Conservation (phyloP, 2,888 invertebrate genomes). For the Drosophila mercatorum region DNA sequence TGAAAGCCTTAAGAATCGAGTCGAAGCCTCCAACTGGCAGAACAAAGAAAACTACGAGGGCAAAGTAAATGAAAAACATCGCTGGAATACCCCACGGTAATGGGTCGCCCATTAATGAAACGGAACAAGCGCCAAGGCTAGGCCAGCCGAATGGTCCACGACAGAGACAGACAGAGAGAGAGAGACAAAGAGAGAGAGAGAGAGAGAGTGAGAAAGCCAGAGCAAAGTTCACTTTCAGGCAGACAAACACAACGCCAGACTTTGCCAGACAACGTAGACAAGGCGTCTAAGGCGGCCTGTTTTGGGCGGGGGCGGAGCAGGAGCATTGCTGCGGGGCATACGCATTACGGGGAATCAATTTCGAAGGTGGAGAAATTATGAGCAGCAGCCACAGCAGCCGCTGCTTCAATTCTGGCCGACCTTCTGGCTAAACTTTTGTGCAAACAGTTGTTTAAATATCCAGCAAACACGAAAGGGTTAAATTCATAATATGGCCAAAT, state of each 20-base stretch:
- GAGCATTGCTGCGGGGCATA: slow-evolving; percentile 23
- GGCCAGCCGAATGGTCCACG: slow-evolving; percentile 10
- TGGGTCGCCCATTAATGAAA: slow-evolving; percentile 70
- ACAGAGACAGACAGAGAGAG: not conserved
- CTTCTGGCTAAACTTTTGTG: slow-evolving; percentile 78
- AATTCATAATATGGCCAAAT: slow-evolving; percentile 80
- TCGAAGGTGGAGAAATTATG: slow-evolving; percentile 67
- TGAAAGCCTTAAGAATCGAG: slow-evolving; percentile 47
- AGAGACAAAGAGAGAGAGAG: not conserved
- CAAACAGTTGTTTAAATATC: slow-evolving; percentile 81
- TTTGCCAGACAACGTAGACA: slow-evolving; percentile 46
- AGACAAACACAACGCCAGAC: slow-evolving; percentile 52
- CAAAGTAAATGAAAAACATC: slow-evolving; percentile 64
- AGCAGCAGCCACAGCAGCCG: slow-evolving; percentile 55
- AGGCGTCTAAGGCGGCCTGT: slow-evolving; percentile 27
- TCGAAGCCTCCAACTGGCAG: slow-evolving; percentile 20
- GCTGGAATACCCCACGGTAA: slow-evolving; percentile 73
- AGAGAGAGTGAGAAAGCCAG: slow-evolving; percentile 12
- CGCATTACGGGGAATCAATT: slow-evolving; percentile 74
- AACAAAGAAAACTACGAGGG: slow-evolving; percentile 55
- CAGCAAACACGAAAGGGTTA: slow-evolving; percentile 80
- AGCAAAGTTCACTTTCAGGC: slow-evolving; percentile 71
- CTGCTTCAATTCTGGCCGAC: slow-evolving; percentile 56
- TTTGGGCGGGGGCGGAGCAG: slow-evolving; percentile 8
- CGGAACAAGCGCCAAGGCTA: slow-evolving; percentile 27